These are phyloP conservation scores for Trileptium ribeirensis DNA, from an alignment of 2,888 invertebrate species.

Conservation along the genomic window DNA sequence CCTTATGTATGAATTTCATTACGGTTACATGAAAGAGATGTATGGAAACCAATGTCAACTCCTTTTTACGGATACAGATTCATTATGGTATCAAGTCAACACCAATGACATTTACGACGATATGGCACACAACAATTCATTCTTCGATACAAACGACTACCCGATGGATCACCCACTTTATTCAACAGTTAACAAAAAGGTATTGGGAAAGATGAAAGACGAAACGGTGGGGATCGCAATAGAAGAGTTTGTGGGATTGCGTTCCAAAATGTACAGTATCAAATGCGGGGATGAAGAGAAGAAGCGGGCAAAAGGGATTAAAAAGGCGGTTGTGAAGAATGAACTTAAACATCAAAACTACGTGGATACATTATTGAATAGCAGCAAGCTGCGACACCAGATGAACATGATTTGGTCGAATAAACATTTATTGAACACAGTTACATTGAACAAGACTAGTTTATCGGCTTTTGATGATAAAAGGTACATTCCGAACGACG, in stretches of 20 bases:
- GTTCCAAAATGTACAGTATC: neutral
- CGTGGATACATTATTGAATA: neutral
- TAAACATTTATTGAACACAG: neutral
- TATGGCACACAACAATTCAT: neutral
- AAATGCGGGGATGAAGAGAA: neutral
- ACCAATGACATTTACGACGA: neutral
- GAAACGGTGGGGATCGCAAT: neutral
- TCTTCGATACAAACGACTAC: conserved; percentile 2
- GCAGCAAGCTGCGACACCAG: neutral
- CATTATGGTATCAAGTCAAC: neutral
- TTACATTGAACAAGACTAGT: neutral
- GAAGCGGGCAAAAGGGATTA: neutral
- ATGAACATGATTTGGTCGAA: neutral
- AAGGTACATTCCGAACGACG: neutral
- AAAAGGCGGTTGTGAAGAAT: neutral
- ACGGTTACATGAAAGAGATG: neutral
- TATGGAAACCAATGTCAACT: neutral
- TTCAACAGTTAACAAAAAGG: neutral
- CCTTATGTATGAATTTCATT: neutral
- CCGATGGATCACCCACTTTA: neutral
- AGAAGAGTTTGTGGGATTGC: conserved; percentile 2
- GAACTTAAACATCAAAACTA: neutral
- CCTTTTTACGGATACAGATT: neutral
- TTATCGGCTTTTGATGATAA: neutral
- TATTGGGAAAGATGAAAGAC: conserved; percentile 5